These are phyloP conservation scores for Momotus momota DNA, from an alignment of 2,797 vertebrate species.

Conservation along the genomic window DNA sequence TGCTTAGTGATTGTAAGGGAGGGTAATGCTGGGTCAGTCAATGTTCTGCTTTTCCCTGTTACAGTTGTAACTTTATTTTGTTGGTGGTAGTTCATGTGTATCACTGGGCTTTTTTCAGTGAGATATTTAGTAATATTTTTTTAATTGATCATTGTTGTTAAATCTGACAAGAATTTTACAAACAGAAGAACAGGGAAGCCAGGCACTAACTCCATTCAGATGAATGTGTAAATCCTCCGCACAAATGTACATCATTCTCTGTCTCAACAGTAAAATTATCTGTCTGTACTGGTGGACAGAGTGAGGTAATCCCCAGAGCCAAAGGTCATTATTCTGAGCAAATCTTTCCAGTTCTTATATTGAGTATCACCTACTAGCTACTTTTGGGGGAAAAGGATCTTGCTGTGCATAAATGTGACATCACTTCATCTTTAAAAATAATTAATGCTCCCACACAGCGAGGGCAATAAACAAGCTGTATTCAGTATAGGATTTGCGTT, in stretches of 20 bases:
- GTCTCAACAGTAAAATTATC: not conserved
- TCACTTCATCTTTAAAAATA: conserved; percentile 39
- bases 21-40: not conserved
- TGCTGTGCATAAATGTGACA: not conserved
- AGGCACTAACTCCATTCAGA: not conserved
- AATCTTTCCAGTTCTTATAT: not conserved
- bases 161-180: not conserved
- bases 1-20: not conserved
- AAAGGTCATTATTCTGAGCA: not conserved
- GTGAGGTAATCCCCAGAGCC: not conserved
- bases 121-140: not conserved
- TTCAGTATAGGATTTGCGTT: conserved; percentile 41
- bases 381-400: not conserved
- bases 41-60: not conserved
- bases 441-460: not conserved
- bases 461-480: conserved; percentile 23
- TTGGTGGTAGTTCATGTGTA: not conserved
- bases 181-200: not conserved
- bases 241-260: not conserved
- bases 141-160: not conserved
- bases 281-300: not conserved
- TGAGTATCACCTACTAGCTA: not conserved
- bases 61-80: not conserved
- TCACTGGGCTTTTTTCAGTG: not conserved
- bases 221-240: not conserved